Conservation (phyloP, 37 sponge, comb jelly and placozoan genomes). For the Theonella swinhoei region DNA sequence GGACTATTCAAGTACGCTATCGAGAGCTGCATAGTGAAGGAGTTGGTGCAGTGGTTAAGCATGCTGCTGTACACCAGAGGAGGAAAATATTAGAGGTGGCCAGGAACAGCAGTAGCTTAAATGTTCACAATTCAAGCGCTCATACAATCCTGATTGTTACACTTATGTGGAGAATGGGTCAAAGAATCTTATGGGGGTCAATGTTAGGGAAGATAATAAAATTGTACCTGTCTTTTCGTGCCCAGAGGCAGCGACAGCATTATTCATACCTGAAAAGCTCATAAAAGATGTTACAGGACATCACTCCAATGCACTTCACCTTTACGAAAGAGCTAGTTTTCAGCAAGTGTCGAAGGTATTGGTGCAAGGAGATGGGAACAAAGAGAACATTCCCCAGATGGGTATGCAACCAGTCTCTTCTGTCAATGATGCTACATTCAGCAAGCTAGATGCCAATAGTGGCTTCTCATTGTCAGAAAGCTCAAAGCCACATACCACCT, state of each 20-base stretch:
- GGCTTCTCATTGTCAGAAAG: too few species aligned
- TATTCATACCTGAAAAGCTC: not conserved
- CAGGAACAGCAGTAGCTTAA: not conserved
- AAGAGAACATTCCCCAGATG: too few species aligned
- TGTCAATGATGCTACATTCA: too few species aligned
- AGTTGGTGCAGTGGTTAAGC: not conserved
- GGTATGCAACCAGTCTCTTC: too few species aligned
- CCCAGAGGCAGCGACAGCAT: not conserved
- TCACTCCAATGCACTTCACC: not conserved
- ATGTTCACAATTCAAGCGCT: constrained; percentile 3
- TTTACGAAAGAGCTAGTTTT: not conserved
- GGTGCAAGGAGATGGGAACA: too few species aligned
- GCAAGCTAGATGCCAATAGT: too few species aligned
- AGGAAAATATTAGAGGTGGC: not conserved
- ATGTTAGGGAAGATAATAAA: constrained; percentile 6
- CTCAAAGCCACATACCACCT: too few species aligned
- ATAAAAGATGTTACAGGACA: not conserved
- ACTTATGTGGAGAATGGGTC: constrained; percentile 31
- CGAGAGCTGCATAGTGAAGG: constrained; percentile 1
- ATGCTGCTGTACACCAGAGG: not conserved
- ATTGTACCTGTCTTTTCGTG: constrained; percentile 12
- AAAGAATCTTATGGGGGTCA: constrained; percentile 3
- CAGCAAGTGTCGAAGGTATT: too few species aligned
- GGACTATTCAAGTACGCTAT: not conserved
- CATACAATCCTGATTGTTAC: constrained; percentile 12